A percentile compares a stretch with the other conserved stretches of the same genome.
These are phyloP conservation scores for Tenualosa thibaudeaui DNA, from an alignment of 2,797 vertebrate genomes.

Conservation along the genomic window DNA sequence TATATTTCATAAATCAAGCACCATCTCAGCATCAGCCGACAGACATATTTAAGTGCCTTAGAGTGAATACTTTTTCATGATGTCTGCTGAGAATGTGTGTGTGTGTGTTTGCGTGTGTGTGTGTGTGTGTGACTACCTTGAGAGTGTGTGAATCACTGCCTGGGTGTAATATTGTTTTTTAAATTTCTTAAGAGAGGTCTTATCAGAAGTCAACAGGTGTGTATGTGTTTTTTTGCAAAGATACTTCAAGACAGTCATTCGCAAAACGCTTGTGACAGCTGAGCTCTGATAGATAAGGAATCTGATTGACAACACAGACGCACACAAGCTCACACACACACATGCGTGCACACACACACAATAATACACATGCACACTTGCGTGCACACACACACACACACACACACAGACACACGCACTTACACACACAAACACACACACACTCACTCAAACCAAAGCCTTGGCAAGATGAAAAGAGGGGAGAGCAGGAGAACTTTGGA, in stretches of 20 bases:
- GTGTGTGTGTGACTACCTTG: not conserved
- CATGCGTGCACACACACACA: not conserved
- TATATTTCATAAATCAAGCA: not conserved
- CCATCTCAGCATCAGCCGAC: not conserved
- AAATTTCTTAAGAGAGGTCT: not conserved
- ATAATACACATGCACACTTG: not conserved
- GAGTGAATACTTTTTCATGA: not conserved
- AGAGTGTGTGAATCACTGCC: not conserved
- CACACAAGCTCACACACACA: not conserved
- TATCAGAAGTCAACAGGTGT: slow-evolving; percentile 26
- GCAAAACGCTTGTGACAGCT: not conserved
- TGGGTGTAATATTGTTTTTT: not conserved
- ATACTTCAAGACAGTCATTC: not conserved
- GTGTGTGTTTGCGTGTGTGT: not conserved
- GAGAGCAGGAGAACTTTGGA: not conserved
- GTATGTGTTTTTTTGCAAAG: slow-evolving; percentile 13
- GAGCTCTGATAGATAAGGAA: slow-evolving; percentile 9
- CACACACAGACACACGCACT: not conserved
- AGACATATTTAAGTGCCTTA: not conserved
- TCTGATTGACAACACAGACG: not conserved
- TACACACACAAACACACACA: slow-evolving; percentile 1
- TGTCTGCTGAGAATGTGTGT: not conserved
- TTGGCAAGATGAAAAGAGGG: not conserved
- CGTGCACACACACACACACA: not conserved
- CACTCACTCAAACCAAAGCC: not conserved